Evolutionary conservation across 1,140 invertebrate species (phyloP).

Genomic region (Medauroidea extradentata): DNA sequence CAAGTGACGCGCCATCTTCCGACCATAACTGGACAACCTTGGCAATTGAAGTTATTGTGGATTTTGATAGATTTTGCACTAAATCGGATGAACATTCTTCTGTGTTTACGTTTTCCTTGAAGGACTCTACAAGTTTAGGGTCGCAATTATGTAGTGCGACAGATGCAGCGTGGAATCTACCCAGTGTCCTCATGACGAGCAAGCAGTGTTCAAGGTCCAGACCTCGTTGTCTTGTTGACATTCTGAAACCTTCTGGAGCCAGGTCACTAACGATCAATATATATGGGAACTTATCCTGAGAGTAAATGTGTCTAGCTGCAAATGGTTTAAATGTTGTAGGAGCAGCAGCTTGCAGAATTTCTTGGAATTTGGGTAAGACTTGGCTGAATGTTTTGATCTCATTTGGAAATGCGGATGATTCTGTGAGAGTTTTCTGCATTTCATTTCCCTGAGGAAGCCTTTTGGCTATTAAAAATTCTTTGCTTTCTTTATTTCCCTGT

Average conservation of each 20-base stretch:
- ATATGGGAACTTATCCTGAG: neutral
- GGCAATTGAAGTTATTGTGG: too few species aligned
- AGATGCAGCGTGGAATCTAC: conserved; percentile 3
- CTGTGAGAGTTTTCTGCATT: too few species aligned
- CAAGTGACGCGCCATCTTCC: too few species aligned
- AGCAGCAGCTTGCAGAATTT: neutral
- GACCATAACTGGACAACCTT: too few species aligned
- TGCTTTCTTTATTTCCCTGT: too few species aligned
- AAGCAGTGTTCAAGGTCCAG: conserved; percentile 13
- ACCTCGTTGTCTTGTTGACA: conserved; percentile 13
- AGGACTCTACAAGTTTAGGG: neutral
- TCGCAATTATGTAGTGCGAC: neutral
- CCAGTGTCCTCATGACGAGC: conserved; percentile 4
- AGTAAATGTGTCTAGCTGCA: neutral
- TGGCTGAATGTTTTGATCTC: too few species aligned
- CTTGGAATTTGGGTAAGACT: too few species aligned
- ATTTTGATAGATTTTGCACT: too few species aligned
- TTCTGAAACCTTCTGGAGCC: conserved; percentile 11
- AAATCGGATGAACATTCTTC: too few species aligned
- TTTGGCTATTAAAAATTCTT: too few species aligned
- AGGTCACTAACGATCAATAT: conserved; percentile 6
- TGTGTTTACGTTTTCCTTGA: neutral
- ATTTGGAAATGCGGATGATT: too few species aligned
- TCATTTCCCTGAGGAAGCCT: too few species aligned
- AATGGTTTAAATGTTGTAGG: neutral